phyloP scores from a whole-genome alignment of 1,140 invertebrate species.

The Drosophila pallidifrons region DNA sequence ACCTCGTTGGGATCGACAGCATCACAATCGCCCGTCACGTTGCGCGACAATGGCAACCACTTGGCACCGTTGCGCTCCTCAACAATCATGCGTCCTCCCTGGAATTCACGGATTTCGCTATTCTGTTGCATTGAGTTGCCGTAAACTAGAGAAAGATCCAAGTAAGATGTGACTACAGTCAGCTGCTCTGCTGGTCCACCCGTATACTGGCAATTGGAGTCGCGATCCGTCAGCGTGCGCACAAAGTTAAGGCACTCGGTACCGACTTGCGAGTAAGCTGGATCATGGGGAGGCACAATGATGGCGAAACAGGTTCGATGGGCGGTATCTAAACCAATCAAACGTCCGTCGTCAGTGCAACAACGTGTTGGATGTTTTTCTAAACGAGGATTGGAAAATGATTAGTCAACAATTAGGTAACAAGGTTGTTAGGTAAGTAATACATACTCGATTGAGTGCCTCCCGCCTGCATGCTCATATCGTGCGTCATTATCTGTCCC shows the following conservation, averaged over 20 bases:
- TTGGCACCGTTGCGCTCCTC: slow-evolving; percentile 88
- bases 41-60: slow-evolving; percentile 89
- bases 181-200: slow-evolving; percentile 91
- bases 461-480: slow-evolving; percentile 92
- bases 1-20: slow-evolving; percentile 87
- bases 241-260: slow-evolving; percentile 94
- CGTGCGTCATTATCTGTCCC: slow-evolving; percentile 95
- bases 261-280: slow-evolving; percentile 89
- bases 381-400: slow-evolving; percentile 11
- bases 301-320: slow-evolving; percentile 92
- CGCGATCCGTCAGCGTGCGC: slow-evolving; percentile 90
- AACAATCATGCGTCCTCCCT: slow-evolving; percentile 88
- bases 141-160: slow-evolving; percentile 95
- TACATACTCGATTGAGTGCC: slow-evolving; percentile 90
- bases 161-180: slow-evolving; percentile 92
- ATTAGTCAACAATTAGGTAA: slow-evolving; percentile 6
- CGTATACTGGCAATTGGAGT: slow-evolving; percentile 88
- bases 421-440: neutral
- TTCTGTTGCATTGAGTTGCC: slow-evolving; percentile 90
- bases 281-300: slow-evolving; percentile 92
- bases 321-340: slow-evolving; percentile 85
- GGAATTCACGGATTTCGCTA: slow-evolving; percentile 87
- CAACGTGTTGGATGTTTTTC: slow-evolving; percentile 89
- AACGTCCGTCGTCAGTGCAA: slow-evolving; percentile 89
- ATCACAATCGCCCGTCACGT: slow-evolving; percentile 88